Conservation (phyloP, 2,113 vertebrate genomes). For the Mola mola region DNA sequence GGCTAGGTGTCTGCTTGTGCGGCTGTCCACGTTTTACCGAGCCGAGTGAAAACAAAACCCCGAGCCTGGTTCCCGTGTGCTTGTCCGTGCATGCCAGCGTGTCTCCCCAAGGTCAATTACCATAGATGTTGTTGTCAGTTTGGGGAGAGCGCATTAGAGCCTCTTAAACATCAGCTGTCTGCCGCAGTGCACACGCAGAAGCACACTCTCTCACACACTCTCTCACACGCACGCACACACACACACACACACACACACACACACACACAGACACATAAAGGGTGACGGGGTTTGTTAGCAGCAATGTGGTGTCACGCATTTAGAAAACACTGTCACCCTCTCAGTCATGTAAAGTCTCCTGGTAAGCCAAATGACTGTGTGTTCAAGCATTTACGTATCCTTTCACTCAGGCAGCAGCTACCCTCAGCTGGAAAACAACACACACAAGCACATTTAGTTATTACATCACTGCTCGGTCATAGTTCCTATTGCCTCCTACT, state of each 20-base stretch:
- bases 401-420: slow-evolving; percentile 18
- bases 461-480: background rate
- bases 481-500: background rate
- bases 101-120: slow-evolving; percentile 55
- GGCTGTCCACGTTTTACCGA: slow-evolving; percentile 23
- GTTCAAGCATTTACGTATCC: slow-evolving; percentile 1
- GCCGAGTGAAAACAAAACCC: slow-evolving; percentile 53
- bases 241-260: background rate
- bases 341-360: slow-evolving; percentile 40
- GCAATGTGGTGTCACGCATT: slow-evolving; percentile 34
- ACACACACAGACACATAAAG: slow-evolving; percentile 6
- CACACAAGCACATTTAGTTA: background rate
- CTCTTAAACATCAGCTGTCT: slow-evolving; percentile 54
- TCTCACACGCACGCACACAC: too few relatives aligned
- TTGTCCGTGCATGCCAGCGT: background rate
- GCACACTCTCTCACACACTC: too few relatives aligned
- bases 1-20: slow-evolving; percentile 21
- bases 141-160: slow-evolving; percentile 49
- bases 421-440: slow-evolving; percentile 6
- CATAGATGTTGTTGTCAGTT: slow-evolving; percentile 56
- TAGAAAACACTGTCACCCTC: slow-evolving; percentile 54
- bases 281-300: slow-evolving; percentile 27
- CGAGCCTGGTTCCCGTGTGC: slow-evolving; percentile 16
- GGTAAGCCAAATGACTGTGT: slow-evolving; percentile 24
- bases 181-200: background rate